Evolutionary conservation across 2,888 invertebrate genomes (phyloP).

Genomic region (Diploptera punctata): DNA sequence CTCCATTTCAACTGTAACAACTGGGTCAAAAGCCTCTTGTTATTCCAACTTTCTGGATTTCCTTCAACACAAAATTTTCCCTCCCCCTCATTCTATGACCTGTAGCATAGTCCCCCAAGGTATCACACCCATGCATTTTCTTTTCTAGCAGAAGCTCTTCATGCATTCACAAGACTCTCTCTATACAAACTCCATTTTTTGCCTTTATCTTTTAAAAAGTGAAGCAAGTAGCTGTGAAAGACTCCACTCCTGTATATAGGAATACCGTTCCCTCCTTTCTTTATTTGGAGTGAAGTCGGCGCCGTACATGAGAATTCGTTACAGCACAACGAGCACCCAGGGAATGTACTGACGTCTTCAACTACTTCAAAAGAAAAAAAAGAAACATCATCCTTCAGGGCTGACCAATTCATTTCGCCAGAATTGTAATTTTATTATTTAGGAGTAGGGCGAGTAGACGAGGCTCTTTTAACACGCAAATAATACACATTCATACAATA

Average conservation of each 20-base stretch:
- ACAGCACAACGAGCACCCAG: not conserved
- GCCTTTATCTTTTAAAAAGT: too few species aligned
- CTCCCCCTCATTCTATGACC: not conserved
- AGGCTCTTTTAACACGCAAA: too few species aligned
- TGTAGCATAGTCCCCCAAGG: not conserved
- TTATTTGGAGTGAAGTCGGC: too few species aligned
- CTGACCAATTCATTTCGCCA: not conserved
- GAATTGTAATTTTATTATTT: too few species aligned
- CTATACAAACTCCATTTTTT: not conserved
- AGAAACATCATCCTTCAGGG: not conserved
- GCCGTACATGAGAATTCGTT: not conserved
- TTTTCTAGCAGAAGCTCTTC: not conserved
- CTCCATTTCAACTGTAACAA: conserved; percentile 16
- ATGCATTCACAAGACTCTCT: conserved; percentile 6
- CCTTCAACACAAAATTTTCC: not conserved
- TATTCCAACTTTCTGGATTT: not conserved
- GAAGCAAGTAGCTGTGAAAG: not conserved
- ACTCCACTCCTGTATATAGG: not conserved
- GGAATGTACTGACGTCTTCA: not conserved
- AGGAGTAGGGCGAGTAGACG: too few species aligned
- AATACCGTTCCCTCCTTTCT: too few species aligned
- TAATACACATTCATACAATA: too few species aligned
- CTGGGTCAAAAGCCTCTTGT: not conserved
- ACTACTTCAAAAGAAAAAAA: conserved; percentile 13
- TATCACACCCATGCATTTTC: not conserved